Conservation (phyloP, 1,140 invertebrate genomes). For the Galleria mellonella region DNA sequence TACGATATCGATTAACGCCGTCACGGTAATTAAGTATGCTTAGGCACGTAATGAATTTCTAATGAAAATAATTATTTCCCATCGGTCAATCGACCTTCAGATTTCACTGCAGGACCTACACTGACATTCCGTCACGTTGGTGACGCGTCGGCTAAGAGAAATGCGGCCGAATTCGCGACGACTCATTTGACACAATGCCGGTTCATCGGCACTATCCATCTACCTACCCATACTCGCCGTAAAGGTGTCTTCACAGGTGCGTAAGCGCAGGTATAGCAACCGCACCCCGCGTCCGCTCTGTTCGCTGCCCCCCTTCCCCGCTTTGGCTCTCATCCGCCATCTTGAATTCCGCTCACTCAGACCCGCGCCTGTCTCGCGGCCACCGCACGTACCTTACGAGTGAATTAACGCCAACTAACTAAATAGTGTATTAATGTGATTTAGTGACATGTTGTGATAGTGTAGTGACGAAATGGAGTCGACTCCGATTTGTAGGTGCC, state of each 20-base stretch:
- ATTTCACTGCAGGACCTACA: constrained; percentile 56
- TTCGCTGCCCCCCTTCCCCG: constrained; percentile 9
- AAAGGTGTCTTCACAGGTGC: constrained; percentile 64
- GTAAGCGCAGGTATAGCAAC: constrained; percentile 56
- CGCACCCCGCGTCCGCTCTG: constrained; percentile 11
- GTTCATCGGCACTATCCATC: constrained; percentile 54
- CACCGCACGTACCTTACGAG: constrained; percentile 38
- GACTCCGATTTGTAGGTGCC: constrained; percentile 95
- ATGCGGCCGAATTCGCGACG: constrained; percentile 66
- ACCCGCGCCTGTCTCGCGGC: constrained; percentile 58
- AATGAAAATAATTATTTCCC: constrained; percentile 32
- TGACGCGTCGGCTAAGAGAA: constrained; percentile 45
- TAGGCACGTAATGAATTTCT: neutral
- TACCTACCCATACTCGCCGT: constrained; percentile 7
- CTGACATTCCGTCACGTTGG: constrained; percentile 61
- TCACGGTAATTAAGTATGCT: constrained; percentile 1
- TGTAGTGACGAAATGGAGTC: constrained; percentile 77
- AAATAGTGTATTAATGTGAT: constrained; percentile 46
- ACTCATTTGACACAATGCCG: constrained; percentile 68
- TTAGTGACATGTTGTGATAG: constrained; percentile 67
- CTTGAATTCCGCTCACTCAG: constrained; percentile 71
- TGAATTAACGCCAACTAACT: constrained; percentile 24
- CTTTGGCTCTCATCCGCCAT: constrained; percentile 32
- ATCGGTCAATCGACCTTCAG: constrained; percentile 53
- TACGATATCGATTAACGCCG: too few relatives aligned